phyloP scores from a whole-genome alignment of 2,888 invertebrate genomes.

The Theristus sp. region DNA sequence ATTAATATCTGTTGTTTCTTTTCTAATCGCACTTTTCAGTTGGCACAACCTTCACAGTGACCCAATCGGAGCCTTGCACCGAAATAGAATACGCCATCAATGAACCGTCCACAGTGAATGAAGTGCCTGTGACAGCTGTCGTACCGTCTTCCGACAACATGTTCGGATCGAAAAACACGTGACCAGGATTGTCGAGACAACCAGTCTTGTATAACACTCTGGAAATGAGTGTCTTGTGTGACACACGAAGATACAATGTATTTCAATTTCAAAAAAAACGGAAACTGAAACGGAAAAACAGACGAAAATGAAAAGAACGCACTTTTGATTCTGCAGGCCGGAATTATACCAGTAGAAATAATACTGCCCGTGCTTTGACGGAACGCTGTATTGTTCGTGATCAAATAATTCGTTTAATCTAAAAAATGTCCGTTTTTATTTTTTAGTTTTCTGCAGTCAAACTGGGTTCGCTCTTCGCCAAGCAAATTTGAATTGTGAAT shows the following conservation, averaged over 20 bases:
- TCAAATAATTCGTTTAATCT: constrained; percentile 77
- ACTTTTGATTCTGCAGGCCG: constrained; percentile 91
- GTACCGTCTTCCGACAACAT: constrained; percentile 73
- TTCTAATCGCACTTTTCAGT: too few relatives aligned
- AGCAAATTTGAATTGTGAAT: too few relatives aligned
- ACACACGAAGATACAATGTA: too few relatives aligned
- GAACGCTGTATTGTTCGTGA: constrained; percentile 82
- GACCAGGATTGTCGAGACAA: constrained; percentile 46
- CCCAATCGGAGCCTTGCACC: constrained; percentile 87
- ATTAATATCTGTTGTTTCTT: too few relatives aligned
- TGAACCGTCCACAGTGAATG: constrained; percentile 72
- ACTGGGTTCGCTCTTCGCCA: too few relatives aligned
- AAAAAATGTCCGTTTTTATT: too few relatives aligned
- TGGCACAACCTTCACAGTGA: constrained; percentile 49
- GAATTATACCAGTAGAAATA: constrained; percentile 84
- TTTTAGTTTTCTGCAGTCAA: too few relatives aligned
- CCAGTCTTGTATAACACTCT: constrained; percentile 80
- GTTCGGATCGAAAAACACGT: constrained; percentile 86
- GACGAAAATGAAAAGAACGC: too few relatives aligned
- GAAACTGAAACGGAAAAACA: too few relatives aligned
- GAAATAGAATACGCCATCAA: constrained; percentile 78
- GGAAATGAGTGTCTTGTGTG: too few relatives aligned
- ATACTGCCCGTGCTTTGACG: constrained; percentile 55
- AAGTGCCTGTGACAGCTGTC: constrained; percentile 51
- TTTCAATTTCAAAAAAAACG: too few relatives aligned